Conservation (phyloP, 2,888 invertebrate genomes). For the Tachystola acroxantha region DNA sequence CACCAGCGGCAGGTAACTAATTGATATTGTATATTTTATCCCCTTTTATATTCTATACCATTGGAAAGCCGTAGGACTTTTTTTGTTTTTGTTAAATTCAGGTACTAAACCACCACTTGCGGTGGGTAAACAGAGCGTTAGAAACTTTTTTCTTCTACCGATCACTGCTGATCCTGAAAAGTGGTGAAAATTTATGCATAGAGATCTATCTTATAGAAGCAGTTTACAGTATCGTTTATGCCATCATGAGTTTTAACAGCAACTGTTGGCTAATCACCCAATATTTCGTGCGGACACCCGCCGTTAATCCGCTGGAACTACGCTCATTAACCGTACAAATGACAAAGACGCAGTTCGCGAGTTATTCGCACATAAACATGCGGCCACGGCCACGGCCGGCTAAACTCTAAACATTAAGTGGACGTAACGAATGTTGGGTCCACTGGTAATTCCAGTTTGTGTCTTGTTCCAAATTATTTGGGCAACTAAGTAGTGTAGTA, state of each 20-base stretch:
- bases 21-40: no score
- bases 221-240: no score
- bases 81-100: no score
- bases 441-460: conserved; percentile 12
- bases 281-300: conserved; percentile 18
- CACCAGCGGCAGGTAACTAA: no score
- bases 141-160: no score
- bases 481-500: neutral
- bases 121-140: no score
- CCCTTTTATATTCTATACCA: no score
- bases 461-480: conserved; percentile 10
- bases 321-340: conserved; percentile 18
- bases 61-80: no score
- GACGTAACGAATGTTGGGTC: conserved; percentile 16
- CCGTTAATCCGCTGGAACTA: conserved; percentile 13
- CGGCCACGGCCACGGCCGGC: conserved; percentile 15
- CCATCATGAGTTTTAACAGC: neutral
- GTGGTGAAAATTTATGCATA: no score
- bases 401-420: conserved; percentile 23
- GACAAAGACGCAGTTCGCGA: conserved; percentile 16
- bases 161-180: no score
- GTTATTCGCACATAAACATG: conserved; percentile 16
- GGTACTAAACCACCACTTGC: no score
- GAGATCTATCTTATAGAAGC: no score
- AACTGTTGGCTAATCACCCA: conserved; percentile 15